Evolutionary conservation across 2,797 vertebrate species (phyloP).

Genomic region (Pseudocheirus occidentalis): DNA sequence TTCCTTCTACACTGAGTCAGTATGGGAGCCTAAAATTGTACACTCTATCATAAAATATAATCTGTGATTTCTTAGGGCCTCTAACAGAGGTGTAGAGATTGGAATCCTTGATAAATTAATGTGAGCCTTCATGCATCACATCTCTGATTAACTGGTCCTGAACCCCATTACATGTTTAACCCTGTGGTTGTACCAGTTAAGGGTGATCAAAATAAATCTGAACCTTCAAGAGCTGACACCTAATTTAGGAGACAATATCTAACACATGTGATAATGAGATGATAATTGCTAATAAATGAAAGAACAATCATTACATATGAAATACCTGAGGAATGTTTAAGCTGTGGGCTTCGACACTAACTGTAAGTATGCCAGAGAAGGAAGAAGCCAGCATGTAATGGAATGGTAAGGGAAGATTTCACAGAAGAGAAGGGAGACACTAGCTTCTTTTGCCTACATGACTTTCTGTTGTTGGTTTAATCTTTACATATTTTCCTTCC

Average conservation of each 20-base stretch:
- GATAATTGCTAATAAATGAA: not conserved
- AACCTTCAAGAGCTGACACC: not conserved
- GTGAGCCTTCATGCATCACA: not conserved
- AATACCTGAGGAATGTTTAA: not conserved
- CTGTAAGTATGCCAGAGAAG: not conserved
- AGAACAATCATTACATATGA: not conserved
- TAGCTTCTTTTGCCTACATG: not conserved
- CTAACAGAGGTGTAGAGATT: not conserved
- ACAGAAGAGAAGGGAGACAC: not conserved
- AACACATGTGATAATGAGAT: not conserved
- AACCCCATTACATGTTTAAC: not conserved
- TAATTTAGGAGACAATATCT: not conserved
- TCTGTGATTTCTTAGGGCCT: not conserved
- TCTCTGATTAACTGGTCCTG: not conserved
- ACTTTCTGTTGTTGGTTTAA: not conserved
- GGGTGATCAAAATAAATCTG: not conserved
- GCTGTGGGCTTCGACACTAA: not conserved
- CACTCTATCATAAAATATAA: not conserved
- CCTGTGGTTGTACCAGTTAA: not conserved
- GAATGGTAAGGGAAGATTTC: not conserved
- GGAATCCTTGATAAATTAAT: not conserved
- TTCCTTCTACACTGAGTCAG: not conserved
- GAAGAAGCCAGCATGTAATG: not conserved
- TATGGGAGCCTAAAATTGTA: not conserved
- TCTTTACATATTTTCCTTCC: not conserved